A percentile compares a stretch with the other conserved stretches of the same genome.
phyloP scores from a whole-genome alignment of 2,888 invertebrate species.

The Parelbella ahira region DNA sequence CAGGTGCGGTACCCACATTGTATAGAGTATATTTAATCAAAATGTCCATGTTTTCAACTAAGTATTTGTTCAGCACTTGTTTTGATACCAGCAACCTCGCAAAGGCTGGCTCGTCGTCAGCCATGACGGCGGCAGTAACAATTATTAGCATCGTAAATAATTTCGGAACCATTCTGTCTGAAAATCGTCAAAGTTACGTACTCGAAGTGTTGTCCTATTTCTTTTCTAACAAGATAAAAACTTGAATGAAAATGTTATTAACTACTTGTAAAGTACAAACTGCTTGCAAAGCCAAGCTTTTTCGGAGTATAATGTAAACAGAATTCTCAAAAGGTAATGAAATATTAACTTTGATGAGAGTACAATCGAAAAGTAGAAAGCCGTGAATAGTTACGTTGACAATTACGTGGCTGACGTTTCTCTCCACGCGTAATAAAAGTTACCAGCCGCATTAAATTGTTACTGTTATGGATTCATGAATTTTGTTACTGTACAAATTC shows the following conservation, averaged over 20 bases:
- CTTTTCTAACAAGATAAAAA: too few relatives aligned
- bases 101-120: constrained; percentile 85
- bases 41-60: constrained; percentile 98
- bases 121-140: constrained; percentile 66
- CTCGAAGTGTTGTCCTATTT: neutral
- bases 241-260: constrained; percentile 25
- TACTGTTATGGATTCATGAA: too few relatives aligned
- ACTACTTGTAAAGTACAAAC: neutral
- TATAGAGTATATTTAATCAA: constrained; percentile 96
- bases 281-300: neutral
- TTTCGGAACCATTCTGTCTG: constrained; percentile 68
- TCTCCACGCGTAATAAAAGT: constrained; percentile 63
- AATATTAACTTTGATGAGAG: constrained; percentile 9
- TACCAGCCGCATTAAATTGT: neutral
- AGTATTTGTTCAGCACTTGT: constrained; percentile 96
- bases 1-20: constrained; percentile 95
- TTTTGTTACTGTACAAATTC: too few relatives aligned
- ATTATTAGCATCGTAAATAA: constrained; percentile 67
- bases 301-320: neutral
- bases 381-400: constrained; percentile 43
- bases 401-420: constrained; percentile 79
- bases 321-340: neutral
- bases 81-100: constrained; percentile 95
- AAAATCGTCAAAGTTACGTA: constrained; percentile 37
- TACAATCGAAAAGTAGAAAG: constrained; percentile 2